A percentile compares a stretch with the other conserved stretches of the same genome.
These are phyloP conservation scores for Bursaphelenchus okinawaensis DNA, from an alignment of 2,888 invertebrate species.

Conservation along the genomic window DNA sequence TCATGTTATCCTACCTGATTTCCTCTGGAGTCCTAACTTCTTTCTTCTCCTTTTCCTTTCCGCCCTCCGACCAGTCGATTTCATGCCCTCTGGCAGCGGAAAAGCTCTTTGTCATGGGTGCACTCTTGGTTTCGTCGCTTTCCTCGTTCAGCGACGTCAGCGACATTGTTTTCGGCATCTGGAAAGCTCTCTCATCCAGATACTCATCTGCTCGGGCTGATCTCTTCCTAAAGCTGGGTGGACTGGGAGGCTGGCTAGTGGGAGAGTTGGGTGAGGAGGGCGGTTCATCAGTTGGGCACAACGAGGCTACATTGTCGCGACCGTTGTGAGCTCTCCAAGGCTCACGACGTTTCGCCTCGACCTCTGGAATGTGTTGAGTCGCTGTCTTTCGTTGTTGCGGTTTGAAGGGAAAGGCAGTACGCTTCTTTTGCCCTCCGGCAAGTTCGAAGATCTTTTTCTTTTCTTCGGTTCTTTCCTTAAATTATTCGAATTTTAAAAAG, in stretches of 20 bases:
- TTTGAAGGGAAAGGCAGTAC: constrained; percentile 29
- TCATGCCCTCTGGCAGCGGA: constrained; percentile 17
- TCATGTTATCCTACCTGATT: constrained; percentile 20
- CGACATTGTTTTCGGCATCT: background rate
- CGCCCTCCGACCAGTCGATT: constrained; percentile 30
- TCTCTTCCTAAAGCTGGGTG: background rate
- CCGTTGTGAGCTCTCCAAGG: constrained; percentile 52
- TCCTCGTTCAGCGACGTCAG: constrained; percentile 29
- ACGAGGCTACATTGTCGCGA: constrained; percentile 23
- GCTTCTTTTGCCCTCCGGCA: constrained; percentile 64
- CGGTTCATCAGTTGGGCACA: constrained; percentile 38
- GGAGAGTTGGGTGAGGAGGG: constrained; percentile 21
- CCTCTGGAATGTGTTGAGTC: constrained; percentile 43
- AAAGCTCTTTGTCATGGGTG: constrained; percentile 19
- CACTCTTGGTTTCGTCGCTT: constrained; percentile 4
- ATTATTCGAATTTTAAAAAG: background rate
- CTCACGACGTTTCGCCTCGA: constrained; percentile 45
- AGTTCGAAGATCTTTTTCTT: constrained; percentile 85
- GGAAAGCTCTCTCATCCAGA: background rate
- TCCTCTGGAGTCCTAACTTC: constrained; percentile 20
- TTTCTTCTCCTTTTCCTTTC: constrained; percentile 21
- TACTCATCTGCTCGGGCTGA: background rate
- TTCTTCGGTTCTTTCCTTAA: constrained; percentile 81
- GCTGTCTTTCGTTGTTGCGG: constrained; percentile 28
- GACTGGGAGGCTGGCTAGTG: constrained; percentile 2